Conservation (phyloP, 2,888 invertebrate species). For the Drosophila niveifrons region DNA sequence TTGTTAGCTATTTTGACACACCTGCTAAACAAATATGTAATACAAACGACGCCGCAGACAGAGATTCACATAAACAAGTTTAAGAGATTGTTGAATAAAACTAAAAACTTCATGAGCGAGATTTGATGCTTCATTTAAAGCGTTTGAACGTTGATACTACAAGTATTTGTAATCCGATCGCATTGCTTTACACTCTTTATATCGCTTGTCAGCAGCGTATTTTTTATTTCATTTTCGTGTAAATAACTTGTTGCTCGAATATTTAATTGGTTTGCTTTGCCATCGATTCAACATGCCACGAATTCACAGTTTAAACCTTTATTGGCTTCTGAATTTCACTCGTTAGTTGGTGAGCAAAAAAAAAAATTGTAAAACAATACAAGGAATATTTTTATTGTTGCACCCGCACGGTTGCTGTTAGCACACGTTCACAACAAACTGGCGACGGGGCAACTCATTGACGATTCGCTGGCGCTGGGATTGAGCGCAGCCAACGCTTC, state of each 20-base stretch:
- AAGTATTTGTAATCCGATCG: background rate
- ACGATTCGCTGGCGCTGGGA: slow-evolving; percentile 49
- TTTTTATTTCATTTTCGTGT: background rate
- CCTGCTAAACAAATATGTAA: slow-evolving; percentile 49
- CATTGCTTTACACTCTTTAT: background rate
- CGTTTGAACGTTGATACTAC: background rate
- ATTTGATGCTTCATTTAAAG: slow-evolving; percentile 1
- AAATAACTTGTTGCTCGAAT: background rate
- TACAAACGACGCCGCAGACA: slow-evolving; percentile 8
- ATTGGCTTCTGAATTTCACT: slow-evolving; percentile 3
- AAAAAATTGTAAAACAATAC: background rate
- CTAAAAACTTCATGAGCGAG: background rate
- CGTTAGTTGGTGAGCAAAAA: background rate
- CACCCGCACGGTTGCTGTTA: slow-evolving; percentile 61
- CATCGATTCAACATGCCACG: slow-evolving; percentile 2
- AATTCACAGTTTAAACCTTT: slow-evolving; percentile 1
- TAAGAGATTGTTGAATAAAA: background rate
- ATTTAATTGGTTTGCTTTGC: slow-evolving; percentile 1
- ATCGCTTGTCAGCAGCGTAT: background rate
- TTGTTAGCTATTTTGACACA: slow-evolving; percentile 37
- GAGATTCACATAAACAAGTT: slow-evolving; percentile 11
- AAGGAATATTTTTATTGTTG: slow-evolving; percentile 26
- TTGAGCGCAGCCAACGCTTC: slow-evolving; percentile 60
- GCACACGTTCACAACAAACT: slow-evolving; percentile 70
- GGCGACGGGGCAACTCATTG: slow-evolving; percentile 51